Evolutionary conservation across 1,140 invertebrate genomes (phyloP).

Genomic region (Zaprionus africanus): DNA sequence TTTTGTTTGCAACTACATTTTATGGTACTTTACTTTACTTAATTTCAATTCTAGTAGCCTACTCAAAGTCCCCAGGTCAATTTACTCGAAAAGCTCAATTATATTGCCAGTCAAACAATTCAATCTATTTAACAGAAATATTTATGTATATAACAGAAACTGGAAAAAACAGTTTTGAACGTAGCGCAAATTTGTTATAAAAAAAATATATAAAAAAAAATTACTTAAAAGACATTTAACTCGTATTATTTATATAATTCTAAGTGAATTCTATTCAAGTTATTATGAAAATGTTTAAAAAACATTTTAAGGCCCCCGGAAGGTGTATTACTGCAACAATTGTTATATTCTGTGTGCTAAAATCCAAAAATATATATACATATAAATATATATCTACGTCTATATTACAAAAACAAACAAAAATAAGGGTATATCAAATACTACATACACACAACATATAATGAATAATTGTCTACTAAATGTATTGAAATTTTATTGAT

Average conservation of each 20-base stretch:
- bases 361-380: conserved; percentile 23
- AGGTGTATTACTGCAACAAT: conserved; percentile 76
- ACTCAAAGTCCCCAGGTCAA: conserved; percentile 8
- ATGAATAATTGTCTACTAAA: conserved; percentile 54
- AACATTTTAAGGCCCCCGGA: conserved; percentile 73
- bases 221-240: conserved; percentile 4
- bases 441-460: conserved; percentile 46
- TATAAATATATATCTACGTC: conserved; percentile 16
- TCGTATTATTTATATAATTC: conserved; percentile 50
- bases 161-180: conserved; percentile 46
- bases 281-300: conserved; percentile 70
- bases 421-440: conserved; percentile 26
- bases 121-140: conserved; percentile 28
- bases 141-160: conserved; percentile 64
- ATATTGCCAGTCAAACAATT: conserved; percentile 43
- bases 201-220: conserved; percentile 16
- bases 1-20: not conserved
- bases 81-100: conserved; percentile 57
- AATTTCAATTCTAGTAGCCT: not conserved
- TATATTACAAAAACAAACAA: conserved; percentile 13
- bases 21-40: not conserved
- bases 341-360: conserved; percentile 79
- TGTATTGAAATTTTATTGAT: conserved; percentile 67
- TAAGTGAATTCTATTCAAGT: conserved; percentile 62
- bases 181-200: conserved; percentile 70